A percentile compares a stretch with the other conserved stretches of the same genome.
Evolutionary conservation across 2,797 vertebrate species (phyloP).

Genomic region (Cirrhinus molitorella): DNA sequence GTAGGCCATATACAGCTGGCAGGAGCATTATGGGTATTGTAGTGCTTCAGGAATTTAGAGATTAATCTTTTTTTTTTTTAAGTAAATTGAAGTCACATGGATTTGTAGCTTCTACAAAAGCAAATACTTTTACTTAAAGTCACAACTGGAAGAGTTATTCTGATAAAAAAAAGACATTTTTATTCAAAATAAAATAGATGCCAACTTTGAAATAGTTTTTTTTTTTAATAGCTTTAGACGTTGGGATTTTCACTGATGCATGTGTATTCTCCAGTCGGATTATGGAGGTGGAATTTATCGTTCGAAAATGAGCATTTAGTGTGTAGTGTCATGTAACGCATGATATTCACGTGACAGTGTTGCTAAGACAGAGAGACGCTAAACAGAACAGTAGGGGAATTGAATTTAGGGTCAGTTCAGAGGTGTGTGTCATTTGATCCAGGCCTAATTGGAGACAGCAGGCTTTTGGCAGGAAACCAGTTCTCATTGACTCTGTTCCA

Average conservation of each 20-base stretch:
- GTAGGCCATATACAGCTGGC: not conserved
- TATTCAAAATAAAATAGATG: not conserved
- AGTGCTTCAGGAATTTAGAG: not conserved
- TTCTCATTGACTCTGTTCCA: not conserved
- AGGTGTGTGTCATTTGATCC: constrained; percentile 43
- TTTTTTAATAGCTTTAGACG: too few species aligned
- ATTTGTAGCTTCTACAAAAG: not conserved
- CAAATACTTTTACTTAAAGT: not conserved
- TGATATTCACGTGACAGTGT: constrained; percentile 8
- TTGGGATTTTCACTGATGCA: too few species aligned
- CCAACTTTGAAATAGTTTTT: too few species aligned
- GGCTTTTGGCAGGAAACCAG: constrained; percentile 23
- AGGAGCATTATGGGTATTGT: not conserved
- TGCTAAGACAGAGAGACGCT: not conserved
- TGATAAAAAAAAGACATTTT: not conserved
- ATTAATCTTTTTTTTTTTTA: not conserved
- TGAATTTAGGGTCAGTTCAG: constrained; percentile 29
- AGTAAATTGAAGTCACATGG: not conserved
- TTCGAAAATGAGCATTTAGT: not conserved
- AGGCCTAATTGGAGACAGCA: constrained; percentile 37
- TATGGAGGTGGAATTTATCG: not conserved
- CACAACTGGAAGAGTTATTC: not conserved
- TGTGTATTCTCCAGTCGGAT: not conserved
- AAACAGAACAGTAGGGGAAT: constrained; percentile 30
- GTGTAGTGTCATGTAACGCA: constrained; percentile 16